Evolutionary conservation across 2,797 vertebrate genomes (phyloP).

Genomic region (Bothrops alternatus): DNA sequence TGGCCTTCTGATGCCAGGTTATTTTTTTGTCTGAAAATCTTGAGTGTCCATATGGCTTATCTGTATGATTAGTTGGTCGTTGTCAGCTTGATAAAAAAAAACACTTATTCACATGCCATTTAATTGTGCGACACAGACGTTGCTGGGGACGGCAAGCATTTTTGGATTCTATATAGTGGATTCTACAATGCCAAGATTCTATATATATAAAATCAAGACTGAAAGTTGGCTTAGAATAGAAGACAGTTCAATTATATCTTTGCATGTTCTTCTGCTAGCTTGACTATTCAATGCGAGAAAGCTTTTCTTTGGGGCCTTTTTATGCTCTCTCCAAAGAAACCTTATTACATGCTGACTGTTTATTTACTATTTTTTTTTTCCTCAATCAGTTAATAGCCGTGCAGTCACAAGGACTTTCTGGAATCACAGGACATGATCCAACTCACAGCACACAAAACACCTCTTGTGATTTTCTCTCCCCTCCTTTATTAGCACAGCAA

Average conservation of each 20-base stretch:
- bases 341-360: neutral
- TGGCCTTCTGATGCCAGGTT: neutral
- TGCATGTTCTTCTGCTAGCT: neutral
- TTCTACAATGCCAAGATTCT: neutral
- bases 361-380: neutral
- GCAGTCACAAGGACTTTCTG: neutral
- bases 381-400: neutral
- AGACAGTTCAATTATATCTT: neutral
- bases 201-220: neutral
- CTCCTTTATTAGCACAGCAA: neutral
- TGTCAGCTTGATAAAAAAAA: neutral
- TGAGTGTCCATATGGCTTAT: neutral
- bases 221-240: neutral
- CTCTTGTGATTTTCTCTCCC: neutral
- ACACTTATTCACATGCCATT: neutral
- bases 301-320: neutral
- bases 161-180: neutral
- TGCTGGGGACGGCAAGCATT: neutral
- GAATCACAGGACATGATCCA: neutral
- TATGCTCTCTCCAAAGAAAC: neutral
- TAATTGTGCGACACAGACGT: neutral
- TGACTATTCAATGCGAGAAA: neutral
- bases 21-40: neutral
- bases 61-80: neutral
- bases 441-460: neutral